Evolutionary conservation across 2,113 vertebrate species (phyloP), one percentile per base, ranked within the genome.

Genomic region (Channa argus): DNA sequence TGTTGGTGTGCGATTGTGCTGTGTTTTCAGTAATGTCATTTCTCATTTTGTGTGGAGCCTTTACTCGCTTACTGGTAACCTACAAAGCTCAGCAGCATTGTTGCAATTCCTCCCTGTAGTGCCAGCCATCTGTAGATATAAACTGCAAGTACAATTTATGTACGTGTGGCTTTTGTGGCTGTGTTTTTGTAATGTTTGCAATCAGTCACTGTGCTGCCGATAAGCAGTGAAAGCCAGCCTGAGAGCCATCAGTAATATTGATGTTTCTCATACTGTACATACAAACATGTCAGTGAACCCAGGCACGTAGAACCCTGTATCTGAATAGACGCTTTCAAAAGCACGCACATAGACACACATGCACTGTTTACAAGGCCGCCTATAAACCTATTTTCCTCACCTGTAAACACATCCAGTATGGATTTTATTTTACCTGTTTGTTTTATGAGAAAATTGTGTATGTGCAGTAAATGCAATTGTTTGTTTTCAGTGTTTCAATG

Each of bases 331-430:
- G 24, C 24, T 24, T 24, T 24, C 13, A 63, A 43, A 63, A 8
- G 63, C 33, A 65, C 8, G 62, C 15, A 50, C 33, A 44, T 36
- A 61, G 63, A 75, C 66, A 85, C 59, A 77, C 78, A 84, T 80
- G 49, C 49, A 44, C 7, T 5, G 5, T 79, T 74, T 71, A 73
- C 34, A 80, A 71, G 79, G 33, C 33, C 41, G 76, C 55, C 36
- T 44, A 47, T 51, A 74, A 66, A 70, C 6, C 11, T 36, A 2
- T 64, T 45, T 11, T 4, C 44, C 24, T 47, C 37, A 47, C 11
- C 74, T 53, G 53, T 24, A 36, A 68, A 74, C 65, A 75, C 55
- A 68, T 72, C 67, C 33, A 63, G 55, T 74, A 67, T 60, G 67
- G 33, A 69, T 63, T 77, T 80, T 55, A 66, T 80, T 82, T 84